phyloP scores from a whole-genome alignment of 2,797 vertebrate species.

The Balearica regulorum region DNA sequence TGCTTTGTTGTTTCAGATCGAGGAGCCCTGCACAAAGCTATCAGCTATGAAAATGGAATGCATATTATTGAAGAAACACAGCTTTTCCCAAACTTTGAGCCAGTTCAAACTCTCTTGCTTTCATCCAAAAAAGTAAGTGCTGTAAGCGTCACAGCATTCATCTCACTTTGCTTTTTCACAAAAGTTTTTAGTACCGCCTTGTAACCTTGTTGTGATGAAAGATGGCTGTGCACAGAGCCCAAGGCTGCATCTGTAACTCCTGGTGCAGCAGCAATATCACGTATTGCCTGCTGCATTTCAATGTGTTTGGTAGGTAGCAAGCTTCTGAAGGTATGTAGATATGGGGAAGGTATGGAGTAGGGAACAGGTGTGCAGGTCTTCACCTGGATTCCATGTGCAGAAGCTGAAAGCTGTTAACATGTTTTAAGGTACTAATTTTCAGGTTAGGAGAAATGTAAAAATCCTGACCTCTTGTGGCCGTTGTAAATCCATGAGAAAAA shows the following conservation, averaged over 20 bases:
- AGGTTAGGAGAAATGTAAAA: not conserved
- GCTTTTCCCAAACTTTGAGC: constrained; percentile 82
- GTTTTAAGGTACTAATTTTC: not conserved
- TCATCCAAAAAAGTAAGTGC: constrained; percentile 82
- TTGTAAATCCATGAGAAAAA: not conserved
- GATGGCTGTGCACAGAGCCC: not conserved
- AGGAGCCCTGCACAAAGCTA: constrained; percentile 90
- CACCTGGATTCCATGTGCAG: not conserved
- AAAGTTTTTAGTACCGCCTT: not conserved
- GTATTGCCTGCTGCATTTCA: not conserved
- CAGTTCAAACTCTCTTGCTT: constrained; percentile 87
- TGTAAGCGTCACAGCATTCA: not conserved
- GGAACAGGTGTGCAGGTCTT: not conserved
- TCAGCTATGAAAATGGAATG: constrained; percentile 82
- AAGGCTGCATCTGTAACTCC: not conserved
- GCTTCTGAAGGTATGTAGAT: not conserved
- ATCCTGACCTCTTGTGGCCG: constrained; percentile 3
- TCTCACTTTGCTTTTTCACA: not conserved
- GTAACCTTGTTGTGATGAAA: fast-evolving
- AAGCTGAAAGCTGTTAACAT: not conserved
- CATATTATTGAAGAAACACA: constrained; percentile 93
- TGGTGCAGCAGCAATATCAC: fast-evolving
- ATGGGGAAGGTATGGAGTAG: fast-evolving
- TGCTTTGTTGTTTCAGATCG: constrained; percentile 76
- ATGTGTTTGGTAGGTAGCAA: not conserved